Evolutionary conservation across 2,888 invertebrate genomes (phyloP).

Genomic region (Ptychoptera albimana): DNA sequence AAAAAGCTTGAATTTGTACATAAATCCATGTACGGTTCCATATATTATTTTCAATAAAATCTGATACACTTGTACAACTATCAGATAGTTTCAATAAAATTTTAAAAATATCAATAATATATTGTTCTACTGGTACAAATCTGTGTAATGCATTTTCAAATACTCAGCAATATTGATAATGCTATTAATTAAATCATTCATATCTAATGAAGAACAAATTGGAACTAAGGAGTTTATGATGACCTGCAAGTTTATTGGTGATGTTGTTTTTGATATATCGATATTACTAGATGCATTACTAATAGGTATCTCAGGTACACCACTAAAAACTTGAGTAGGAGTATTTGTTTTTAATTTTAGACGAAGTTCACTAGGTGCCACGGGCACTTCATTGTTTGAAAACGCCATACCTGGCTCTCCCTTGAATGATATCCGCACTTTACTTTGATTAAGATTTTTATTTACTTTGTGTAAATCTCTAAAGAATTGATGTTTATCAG

Average conservation of each 20-base stretch:
- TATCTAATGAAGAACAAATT: too few relatives aligned
- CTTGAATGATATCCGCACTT: slow-evolving; percentile 19
- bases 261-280: too few relatives aligned
- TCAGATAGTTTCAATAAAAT: background rate
- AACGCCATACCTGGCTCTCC: slow-evolving; percentile 15
- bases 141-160: too few relatives aligned
- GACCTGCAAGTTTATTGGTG: too few relatives aligned
- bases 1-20: background rate
- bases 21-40: background rate
- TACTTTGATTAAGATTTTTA: slow-evolving; percentile 8
- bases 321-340: too few relatives aligned
- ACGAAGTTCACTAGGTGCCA: too few relatives aligned
- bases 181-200: too few relatives aligned
- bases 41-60: background rate
- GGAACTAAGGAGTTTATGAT: too few relatives aligned
- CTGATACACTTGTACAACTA: background rate
- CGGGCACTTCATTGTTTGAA: slow-evolving; percentile 16
- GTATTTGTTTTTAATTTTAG: too few relatives aligned
- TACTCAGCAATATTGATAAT: too few relatives aligned
- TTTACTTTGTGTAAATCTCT: slow-evolving; percentile 22
- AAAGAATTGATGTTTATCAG: slow-evolving; percentile 19
- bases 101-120: background rate
- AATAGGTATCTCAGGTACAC: too few relatives aligned
- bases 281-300: too few relatives aligned
- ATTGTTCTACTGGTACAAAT: background rate